Base-by-base conservation (phyloP, 2,113 vertebrate species). In the Myotis lucifugus region DNA sequence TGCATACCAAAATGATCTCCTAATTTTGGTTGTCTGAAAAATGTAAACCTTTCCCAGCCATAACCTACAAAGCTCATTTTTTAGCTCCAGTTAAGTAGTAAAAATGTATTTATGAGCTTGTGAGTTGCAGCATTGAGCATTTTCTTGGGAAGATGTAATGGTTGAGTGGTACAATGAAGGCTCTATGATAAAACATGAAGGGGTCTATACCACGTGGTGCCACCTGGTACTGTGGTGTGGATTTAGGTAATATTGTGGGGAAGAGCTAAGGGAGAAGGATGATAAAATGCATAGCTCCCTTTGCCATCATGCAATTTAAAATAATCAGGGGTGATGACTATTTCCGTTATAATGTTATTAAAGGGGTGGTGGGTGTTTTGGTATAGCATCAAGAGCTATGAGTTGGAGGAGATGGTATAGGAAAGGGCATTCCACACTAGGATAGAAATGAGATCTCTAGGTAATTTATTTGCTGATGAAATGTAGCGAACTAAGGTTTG, bases 21-120 rank as follows among this genome's bases (percentile, higher is more conserved):
- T 93, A 93, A 97, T 87, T 97, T 93, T 92, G 84, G 81, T 96
- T 76, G 84, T 77, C 54, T 77, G 50, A 94, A 87, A 94, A 94
- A 93, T 61, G 82, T 69, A 89, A 90, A 72, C 48, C 32, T 93
- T 91, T 90, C 84, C 66, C 69, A 93, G 61, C 19, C 34, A 27
- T 85, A 34, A 56, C 94, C 83, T 81, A 64, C 40, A 56, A 78
- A 85, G 32, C n/a, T 40, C 67, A 93, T 56, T 95, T 95, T 97
- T 91, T 90, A 94, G 77, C 59, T 95, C 13, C n/a, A 69, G 92
- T 93, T 77, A 95, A 86, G 37, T 84, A 52, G 34, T 76, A 56
- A 94, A 87, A 91, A 64, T 87, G 40, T 93, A 15, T 82, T 82
- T 87, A 69, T 61, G 32, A 12, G 59, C 61, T 48, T 94, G 19